Base-by-base conservation (phyloP, 2,113 vertebrate species). In the Chascanopsetta lugubris region DNA sequence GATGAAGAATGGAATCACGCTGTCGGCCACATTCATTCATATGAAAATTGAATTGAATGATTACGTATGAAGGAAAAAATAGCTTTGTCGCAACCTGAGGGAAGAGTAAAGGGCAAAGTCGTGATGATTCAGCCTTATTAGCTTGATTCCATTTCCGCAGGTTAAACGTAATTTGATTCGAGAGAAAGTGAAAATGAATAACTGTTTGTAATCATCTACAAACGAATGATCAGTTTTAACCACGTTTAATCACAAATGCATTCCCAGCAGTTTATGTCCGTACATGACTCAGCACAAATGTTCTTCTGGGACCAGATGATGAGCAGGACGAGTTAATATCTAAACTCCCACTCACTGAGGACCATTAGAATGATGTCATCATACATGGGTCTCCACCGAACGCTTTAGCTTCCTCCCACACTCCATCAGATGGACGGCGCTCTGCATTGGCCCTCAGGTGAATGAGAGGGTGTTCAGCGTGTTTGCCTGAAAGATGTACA, bases 401-500 rank as follows among this genome's bases (percentile, higher is more conserved):
- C 51, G 6, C 30, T 65, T 67, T 36, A 13, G 25, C 63, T 29
- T 70, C 53, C 47, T 72, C 56, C 70, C 57, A 53, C 62, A 46
- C 69, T 47, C 9, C 25, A 69, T 60, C 32, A 71, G n/a, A 57
- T 53, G 9, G 48, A 50, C 45, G 53, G 17, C 18, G 24, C 34
- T 58, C 21, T 59, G 24, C 50, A 69, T 54, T 30, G 69, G n/a
- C 67, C 56, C 49, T 20, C 6, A 69, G 70, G 73, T 78, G 42
- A 70, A 64, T 75, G 68, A 71, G 40, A 62, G 12, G 45, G 59
- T 30, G 59, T 51, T n/a, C n/a, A n/a, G n/a, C n/a, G 24, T 32
- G 42, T 51, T 57, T 9, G 2, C 36, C 22, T 70, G 30, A 62
- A 49, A 29, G 12, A 49, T 62, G 65, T 70, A 46, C 36, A 49